A percentile compares a stretch with the other conserved stretches of the same genome.
These are phyloP conservation scores for Acropternis orthonyx DNA, from an alignment of 2,797 vertebrate genomes.

Conservation along the genomic window DNA sequence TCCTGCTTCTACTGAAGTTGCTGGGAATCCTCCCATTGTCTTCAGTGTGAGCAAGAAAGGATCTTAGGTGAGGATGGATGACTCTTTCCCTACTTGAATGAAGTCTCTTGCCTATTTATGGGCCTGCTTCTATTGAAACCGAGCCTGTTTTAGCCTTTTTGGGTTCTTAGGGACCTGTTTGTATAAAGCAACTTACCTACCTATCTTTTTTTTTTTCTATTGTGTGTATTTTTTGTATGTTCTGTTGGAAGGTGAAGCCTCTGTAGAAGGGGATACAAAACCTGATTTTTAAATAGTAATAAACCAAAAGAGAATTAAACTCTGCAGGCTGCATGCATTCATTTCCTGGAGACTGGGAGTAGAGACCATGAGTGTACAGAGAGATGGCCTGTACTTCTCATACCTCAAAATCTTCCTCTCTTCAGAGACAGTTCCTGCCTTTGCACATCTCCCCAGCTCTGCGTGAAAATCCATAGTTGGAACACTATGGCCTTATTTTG, in stretches of 20 bases:
- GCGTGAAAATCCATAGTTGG: background rate
- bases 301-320: slow-evolving; percentile 71
- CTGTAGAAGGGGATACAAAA: slow-evolving; percentile 68
- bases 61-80: slow-evolving; percentile 61
- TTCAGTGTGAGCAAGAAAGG: slow-evolving; percentile 62
- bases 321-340: slow-evolving; percentile 64
- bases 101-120: slow-evolving; percentile 68
- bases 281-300: slow-evolving; percentile 70
- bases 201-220: slow-evolving; percentile 64
- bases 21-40: slow-evolving; percentile 38
- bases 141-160: slow-evolving; percentile 69
- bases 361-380: background rate
- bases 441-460: background rate
- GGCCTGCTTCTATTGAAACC: slow-evolving; percentile 71
- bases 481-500: background rate
- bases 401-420: background rate
- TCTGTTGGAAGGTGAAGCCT: slow-evolving; percentile 71
- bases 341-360: slow-evolving; percentile 46
- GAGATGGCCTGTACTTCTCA: background rate
- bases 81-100: slow-evolving; percentile 69
- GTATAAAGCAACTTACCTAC: slow-evolving; percentile 70
- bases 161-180: slow-evolving; percentile 70
- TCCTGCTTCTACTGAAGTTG: slow-evolving; percentile 54
- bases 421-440: background rate
- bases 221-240: slow-evolving; percentile 72